Evolutionary conservation across 2,888 invertebrate genomes (phyloP), one percentile per base, ranked within the genome.

Genomic region (Capitulum mitella): DNA sequence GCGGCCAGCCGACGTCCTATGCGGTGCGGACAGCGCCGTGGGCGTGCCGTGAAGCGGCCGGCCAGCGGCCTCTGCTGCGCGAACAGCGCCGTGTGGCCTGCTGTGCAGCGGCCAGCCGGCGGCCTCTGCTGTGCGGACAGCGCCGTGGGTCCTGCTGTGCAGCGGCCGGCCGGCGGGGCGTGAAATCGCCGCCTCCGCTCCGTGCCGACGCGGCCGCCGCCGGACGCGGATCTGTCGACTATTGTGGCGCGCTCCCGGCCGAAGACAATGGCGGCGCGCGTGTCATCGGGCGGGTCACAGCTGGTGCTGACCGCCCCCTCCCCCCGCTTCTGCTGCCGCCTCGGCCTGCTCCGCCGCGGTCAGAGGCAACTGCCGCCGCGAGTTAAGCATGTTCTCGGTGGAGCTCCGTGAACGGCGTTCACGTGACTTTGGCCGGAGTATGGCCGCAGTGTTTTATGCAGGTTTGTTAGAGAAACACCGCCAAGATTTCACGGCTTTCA

Each of bases 261-360:
- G 70, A 22, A 70, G 70, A 70, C 70, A 70, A 70, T 70, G 37
- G 70, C 26, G 70, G 37, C 37, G 70, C 70, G 26, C 40, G 70
- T 70, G 70, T 22, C 70, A 40, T 26, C 34, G 34, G 26, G 10
- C 40, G 40, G 22, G 34, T 12, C 22, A 19, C 64, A 34, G 54
- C 54, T 26, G 54, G 26, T 6, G 54, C n/a, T 58, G n/a, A 10
- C n/a, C 29, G n/a, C n/a, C 12, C 29, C 61, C 32, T n/a, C 10
- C 32, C 61, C 61, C 32, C 32, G 48, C 16, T 14, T 48, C 16
- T 19, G 48, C 54, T 54, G 54, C 6, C 26, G 26, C 22, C 12
- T 22, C 19, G 26, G 26, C 6, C 54, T 10, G 54, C 22, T 54
- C 54, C 26, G 1, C 19, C 26, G 54, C 6, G 3, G 3, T 3